A percentile compares a stretch with the other conserved stretches of the same genome.
phyloP scores from a whole-genome alignment of 2,888 invertebrate genomes.

The Creontiades dilutus region DNA sequence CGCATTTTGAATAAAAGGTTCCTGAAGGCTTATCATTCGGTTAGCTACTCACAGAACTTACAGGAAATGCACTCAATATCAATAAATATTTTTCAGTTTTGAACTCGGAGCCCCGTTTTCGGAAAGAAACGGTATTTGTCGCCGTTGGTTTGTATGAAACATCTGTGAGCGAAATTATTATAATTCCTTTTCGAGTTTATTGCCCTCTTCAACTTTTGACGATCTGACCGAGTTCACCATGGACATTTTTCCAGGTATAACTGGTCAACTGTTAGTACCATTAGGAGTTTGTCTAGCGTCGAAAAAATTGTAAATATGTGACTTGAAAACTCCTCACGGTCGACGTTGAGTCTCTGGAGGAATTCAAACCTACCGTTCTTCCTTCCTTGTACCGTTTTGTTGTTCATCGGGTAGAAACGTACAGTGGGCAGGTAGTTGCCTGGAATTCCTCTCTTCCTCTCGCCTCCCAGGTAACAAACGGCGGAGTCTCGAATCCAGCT shows the following conservation, averaged over 20 bases:
- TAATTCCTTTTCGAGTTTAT: too few relatives aligned
- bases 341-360: neutral
- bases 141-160: too few relatives aligned
- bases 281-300: neutral
- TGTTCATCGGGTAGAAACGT: constrained; percentile 16
- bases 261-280: neutral
- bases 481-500: neutral
- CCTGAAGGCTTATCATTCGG: too few relatives aligned
- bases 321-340: neutral
- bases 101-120: too few relatives aligned
- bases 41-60: too few relatives aligned
- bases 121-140: too few relatives aligned
- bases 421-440: constrained; percentile 22
- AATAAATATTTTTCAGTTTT: too few relatives aligned
- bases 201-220: too few relatives aligned
- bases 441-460: constrained; percentile 19
- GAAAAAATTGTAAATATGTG: neutral
- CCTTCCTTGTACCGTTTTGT: neutral
- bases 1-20: too few relatives aligned
- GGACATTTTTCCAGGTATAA: neutral
- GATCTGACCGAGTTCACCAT: too few relatives aligned
- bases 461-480: neutral
- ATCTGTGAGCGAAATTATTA: too few relatives aligned
- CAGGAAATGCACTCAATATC: too few relatives aligned
- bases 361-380: neutral